Evolutionary conservation across 2,113 vertebrate species (phyloP), one percentile per base, ranked within the genome.

Genomic region (Microcebus lehilahytsara): DNA sequence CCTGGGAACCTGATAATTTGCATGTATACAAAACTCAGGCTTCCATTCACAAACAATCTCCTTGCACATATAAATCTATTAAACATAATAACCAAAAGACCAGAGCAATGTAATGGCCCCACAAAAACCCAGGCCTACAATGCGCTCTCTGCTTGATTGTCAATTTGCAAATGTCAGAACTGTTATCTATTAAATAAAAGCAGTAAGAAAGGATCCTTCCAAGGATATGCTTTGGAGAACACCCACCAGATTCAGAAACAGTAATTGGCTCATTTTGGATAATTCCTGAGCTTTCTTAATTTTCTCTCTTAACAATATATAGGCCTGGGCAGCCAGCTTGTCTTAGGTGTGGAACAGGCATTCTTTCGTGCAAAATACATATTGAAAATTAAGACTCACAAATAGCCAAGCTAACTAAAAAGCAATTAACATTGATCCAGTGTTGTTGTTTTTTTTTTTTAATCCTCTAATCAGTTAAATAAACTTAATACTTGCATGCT

Each of bases 141-240:
- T 27, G 42, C 67, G 58, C 40, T 75, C 72, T 93, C 74, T 49
- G 49, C 77, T 90, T 89, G 34, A 49, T 95, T 42, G 22, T 96
- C 86, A 93, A 34, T 88, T 77, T 96, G 64, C 46, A 88, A 22
- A 93, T 71, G 16, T 93, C 71, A 93, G 66, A 95, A 85, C 2
- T 66, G 58, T 92, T 90, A 85, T 74, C 40, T 97, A 49, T 72
- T 97, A 88, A 88, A 42, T 90, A 85, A 93, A 95, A 96, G 88
- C 42, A 85, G 3, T n/a, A 72, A 89, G 67, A 74, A 89, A 71
- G 13, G 0, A 2, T 62, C 10, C 30, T 91, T 69, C 40, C 49
- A 92, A 58, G 32, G 58, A 96, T 89, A 85, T 46, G 74, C 62
- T 74, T 85, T 85, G 40, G 30, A 72, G 62, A 81, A 3, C 3